Percentiles rank a stretch among this genome's conserved stretches.
Evolutionary conservation across 2,888 invertebrate genomes (phyloP).

Genomic region (Drepana falcataria): DNA sequence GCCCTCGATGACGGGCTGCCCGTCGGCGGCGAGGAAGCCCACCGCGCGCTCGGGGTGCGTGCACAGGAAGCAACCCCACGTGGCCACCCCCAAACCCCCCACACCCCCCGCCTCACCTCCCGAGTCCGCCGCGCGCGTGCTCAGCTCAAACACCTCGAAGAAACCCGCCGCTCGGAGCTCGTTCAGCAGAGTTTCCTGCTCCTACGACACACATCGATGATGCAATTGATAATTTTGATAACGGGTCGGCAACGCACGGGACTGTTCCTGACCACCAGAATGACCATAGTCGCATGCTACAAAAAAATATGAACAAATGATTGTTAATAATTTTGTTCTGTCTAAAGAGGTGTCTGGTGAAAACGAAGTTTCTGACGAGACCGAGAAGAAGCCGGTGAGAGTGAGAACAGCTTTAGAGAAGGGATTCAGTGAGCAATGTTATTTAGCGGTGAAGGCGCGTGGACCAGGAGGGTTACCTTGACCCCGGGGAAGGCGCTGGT

Average conservation of each 20-base stretch:
- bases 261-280: too few species aligned
- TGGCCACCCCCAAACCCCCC: slow-evolving; percentile 46
- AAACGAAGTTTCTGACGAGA: too few species aligned
- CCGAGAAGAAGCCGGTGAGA: too few species aligned
- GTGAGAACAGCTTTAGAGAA: too few species aligned
- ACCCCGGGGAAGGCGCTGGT: slow-evolving; percentile 95
- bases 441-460: too few species aligned
- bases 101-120: slow-evolving; percentile 27
- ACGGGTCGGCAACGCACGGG: neutral
- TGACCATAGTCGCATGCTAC: too few species aligned
- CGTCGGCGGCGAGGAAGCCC: slow-evolving; percentile 88
- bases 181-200: slow-evolving; percentile 90
- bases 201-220: slow-evolving; percentile 58
- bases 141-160: slow-evolving; percentile 95
- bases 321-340: too few species aligned
- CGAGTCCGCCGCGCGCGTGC: slow-evolving; percentile 54
- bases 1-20: slow-evolving; percentile 89
- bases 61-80: slow-evolving; percentile 96
- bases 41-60: slow-evolving; percentile 94
- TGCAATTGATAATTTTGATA: neutral
- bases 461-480: slow-evolving; percentile 76
- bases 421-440: too few species aligned
- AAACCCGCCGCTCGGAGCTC: slow-evolving; percentile 92
- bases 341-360: too few species aligned
- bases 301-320: too few species aligned